phyloP scores from a whole-genome alignment of 2,113 vertebrate genomes.

The Cyanocitta stelleri region DNA sequence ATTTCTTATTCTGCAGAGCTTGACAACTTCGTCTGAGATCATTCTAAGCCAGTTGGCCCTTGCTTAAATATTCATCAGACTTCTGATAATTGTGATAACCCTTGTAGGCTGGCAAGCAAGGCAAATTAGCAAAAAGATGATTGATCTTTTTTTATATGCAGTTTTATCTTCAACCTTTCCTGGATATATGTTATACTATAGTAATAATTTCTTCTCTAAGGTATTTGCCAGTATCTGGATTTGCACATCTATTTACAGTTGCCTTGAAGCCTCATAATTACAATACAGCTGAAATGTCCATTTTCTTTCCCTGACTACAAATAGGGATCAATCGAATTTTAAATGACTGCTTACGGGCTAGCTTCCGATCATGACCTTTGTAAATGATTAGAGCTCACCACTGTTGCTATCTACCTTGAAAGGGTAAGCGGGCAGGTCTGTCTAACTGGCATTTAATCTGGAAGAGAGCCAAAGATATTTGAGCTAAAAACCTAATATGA shows the following conservation, averaged over 20 bases:
- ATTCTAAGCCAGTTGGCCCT: slow-evolving; percentile 45
- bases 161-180: slow-evolving; percentile 81
- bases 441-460: slow-evolving; percentile 87
- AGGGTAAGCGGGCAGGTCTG: slow-evolving; percentile 77
- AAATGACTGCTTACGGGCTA: slow-evolving; percentile 80
- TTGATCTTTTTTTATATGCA: slow-evolving; percentile 76
- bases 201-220: slow-evolving; percentile 78
- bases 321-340: slow-evolving; percentile 88
- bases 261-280: slow-evolving; percentile 84
- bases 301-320: slow-evolving; percentile 84
- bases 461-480: slow-evolving; percentile 77
- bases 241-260: slow-evolving; percentile 81
- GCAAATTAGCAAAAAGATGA: slow-evolving; percentile 77
- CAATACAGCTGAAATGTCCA: slow-evolving; percentile 84
- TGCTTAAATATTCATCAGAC: slow-evolving; percentile 68
- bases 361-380: slow-evolving; percentile 89
- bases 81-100: slow-evolving; percentile 80
- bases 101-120: slow-evolving; percentile 59
- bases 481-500: slow-evolving; percentile 73
- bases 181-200: slow-evolving; percentile 59
- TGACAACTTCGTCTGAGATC: background rate
- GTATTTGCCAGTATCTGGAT: slow-evolving; percentile 74
- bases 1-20: background rate
- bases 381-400: slow-evolving; percentile 88
- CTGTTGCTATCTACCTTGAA: slow-evolving; percentile 79